phyloP scores from a whole-genome alignment of 2,113 vertebrate species.

The Carassius carassius region DNA sequence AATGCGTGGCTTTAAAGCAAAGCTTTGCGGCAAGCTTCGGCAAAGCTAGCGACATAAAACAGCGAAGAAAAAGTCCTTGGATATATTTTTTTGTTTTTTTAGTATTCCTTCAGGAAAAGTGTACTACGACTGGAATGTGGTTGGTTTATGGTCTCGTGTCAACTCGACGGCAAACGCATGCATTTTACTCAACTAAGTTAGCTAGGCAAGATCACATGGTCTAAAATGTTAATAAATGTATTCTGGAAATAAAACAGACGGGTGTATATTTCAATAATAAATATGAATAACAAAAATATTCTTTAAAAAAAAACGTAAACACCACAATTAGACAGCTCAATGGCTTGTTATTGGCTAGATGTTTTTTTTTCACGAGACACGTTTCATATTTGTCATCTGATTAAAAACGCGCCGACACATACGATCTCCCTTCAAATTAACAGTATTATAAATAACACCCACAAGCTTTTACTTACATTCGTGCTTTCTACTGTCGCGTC shows the following conservation, averaged over 20 bases:
- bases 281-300: not conserved
- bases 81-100: not conserved
- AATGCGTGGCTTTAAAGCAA: slow-evolving; percentile 42
- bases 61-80: not conserved
- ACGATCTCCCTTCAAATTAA: not conserved
- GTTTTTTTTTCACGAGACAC: not conserved
- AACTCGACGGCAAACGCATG: slow-evolving; percentile 22
- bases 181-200: slow-evolving; percentile 47
- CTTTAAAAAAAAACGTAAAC: not conserved
- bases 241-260: not conserved
- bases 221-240: slow-evolving; percentile 37
- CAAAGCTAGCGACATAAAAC: not conserved
- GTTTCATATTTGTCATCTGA: slow-evolving; percentile 10
- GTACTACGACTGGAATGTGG: not conserved
- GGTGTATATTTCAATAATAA: not conserved
- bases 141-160: slow-evolving; percentile 15
- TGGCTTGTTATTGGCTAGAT: slow-evolving; percentile 11
- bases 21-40: not conserved
- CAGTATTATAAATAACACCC: not conserved
- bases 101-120: not conserved
- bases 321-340: not conserved
- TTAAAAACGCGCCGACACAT: not conserved
- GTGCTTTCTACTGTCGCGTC: slow-evolving; percentile 65
- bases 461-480: slow-evolving; percentile 74
- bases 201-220: slow-evolving; percentile 54